Evolutionary conservation across 2,113 vertebrate genomes (phyloP), one percentile per base, ranked within the genome.

Genomic region (Hydropotes inermis): DNA sequence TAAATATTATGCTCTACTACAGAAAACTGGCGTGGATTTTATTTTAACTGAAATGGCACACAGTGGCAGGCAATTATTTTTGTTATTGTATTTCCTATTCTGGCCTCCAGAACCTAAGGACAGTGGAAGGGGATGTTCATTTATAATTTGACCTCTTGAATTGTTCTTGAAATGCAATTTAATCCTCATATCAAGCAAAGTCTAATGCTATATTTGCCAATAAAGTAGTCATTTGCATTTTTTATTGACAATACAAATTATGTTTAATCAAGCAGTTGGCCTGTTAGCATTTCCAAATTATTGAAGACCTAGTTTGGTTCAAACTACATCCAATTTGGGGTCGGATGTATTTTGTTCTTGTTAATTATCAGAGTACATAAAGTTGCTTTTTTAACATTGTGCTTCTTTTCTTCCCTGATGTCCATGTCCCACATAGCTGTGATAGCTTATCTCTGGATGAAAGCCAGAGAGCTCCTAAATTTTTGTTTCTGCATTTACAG

Each of bases 21-120:
- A 76, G 36, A 87, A 64, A 98, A 97, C 83, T 95, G 94, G 93
- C 57, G 13, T 92, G 97, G 95, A 92, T 98, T 98, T 97, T 97
- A 97, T 98, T 98, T 98, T 81, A 97, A 93, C 93, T 95, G 91
- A 98, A 97, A 97, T 96, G 94, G 96, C 94, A 84, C 94, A 52
- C 58, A 55, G 96, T 97, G 98, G 97, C 98, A 98, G 97, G 97
- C 96, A 96, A 95, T 98, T 98, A 97, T 97, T 98, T 98, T 97
- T 98, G 97, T 97, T 98, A 97, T 97, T 98, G 87, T 98, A 88
- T 98, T 94, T 98, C 70, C 83, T 95, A 74, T 79, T 70, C 95
- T 95, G 87, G 94, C 96, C 95, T 97, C 76, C 61, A 95, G 96
- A 97, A 97, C 93, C 96, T 93, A 89, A 95, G 95, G 96, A 98